Conservation (phyloP, 2,113 vertebrate species). For the Plecotus auritus region DNA sequence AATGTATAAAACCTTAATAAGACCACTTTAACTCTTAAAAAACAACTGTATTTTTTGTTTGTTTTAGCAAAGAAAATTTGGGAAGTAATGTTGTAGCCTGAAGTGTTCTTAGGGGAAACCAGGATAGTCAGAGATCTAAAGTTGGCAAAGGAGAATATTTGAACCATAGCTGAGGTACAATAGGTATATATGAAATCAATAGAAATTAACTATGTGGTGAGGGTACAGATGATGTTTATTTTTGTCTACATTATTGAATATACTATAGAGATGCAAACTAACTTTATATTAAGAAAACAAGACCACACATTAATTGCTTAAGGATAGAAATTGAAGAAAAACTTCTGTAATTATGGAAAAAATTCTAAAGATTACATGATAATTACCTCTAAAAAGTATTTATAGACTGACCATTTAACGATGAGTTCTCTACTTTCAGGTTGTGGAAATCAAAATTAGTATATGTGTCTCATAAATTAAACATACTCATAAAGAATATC, state of each 20-base stretch:
- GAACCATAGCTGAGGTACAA: not conserved
- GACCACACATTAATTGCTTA: not conserved
- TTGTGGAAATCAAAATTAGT: not conserved
- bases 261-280: not conserved
- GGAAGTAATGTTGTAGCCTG: not conserved
- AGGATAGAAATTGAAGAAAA: not conserved
- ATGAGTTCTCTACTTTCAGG: not conserved
- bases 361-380: not conserved
- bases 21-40: not conserved
- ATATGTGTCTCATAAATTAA: not conserved
- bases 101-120: not conserved
- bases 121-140: not conserved
- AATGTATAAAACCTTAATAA: not conserved
- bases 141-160: not conserved
- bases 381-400: slow-evolving; percentile 19
- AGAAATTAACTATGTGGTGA: not conserved
- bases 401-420: not conserved
- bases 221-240: not conserved
- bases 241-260: not conserved
- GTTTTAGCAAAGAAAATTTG: not conserved
- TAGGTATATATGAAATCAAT: not conserved
- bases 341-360: not conserved
- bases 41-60: not conserved
- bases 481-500: not conserved
- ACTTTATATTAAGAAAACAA: not conserved